Conservation (phyloP, 2,113 vertebrate genomes). For the Nothobranchius furzeri region DNA sequence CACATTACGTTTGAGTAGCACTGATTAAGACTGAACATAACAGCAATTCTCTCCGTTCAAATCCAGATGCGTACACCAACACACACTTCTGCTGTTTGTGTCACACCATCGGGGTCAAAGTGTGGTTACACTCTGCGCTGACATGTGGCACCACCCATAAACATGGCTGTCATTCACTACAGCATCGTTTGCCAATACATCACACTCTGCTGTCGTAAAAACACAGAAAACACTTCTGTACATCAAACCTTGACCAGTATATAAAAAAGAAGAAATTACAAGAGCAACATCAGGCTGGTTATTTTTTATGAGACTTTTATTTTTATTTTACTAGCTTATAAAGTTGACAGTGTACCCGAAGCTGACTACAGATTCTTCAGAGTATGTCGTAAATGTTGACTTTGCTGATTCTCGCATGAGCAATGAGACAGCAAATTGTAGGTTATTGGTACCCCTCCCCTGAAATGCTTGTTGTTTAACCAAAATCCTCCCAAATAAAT, state of each 20-base stretch:
- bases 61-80: conserved; percentile 10
- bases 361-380: conserved; percentile 12
- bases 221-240: conserved; percentile 62
- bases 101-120: conserved; percentile 61
- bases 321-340: conserved; percentile 49
- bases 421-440: neutral
- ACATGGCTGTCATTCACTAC: conserved; percentile 74
- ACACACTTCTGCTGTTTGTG: conserved; percentile 19
- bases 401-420: neutral
- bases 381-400: conserved; percentile 12
- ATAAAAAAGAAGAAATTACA: conserved; percentile 75
- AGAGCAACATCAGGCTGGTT: conserved; percentile 58
- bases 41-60: conserved; percentile 14
- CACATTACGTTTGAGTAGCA: conserved; percentile 59
- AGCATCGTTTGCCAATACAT: conserved; percentile 66
- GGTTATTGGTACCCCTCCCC: neutral
- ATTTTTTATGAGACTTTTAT: conserved; percentile 68
- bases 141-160: conserved; percentile 70
- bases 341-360: conserved; percentile 43
- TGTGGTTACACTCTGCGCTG: conserved; percentile 46
- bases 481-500: too few relatives aligned
- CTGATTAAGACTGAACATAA: conserved; percentile 51
- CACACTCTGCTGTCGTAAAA: conserved; percentile 71
- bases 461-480: neutral
- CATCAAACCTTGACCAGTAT: conserved; percentile 76